These are phyloP conservation scores for Drosophila sp. DNA, from an alignment of 1,140 invertebrate genomes.

Conservation along the genomic window DNA sequence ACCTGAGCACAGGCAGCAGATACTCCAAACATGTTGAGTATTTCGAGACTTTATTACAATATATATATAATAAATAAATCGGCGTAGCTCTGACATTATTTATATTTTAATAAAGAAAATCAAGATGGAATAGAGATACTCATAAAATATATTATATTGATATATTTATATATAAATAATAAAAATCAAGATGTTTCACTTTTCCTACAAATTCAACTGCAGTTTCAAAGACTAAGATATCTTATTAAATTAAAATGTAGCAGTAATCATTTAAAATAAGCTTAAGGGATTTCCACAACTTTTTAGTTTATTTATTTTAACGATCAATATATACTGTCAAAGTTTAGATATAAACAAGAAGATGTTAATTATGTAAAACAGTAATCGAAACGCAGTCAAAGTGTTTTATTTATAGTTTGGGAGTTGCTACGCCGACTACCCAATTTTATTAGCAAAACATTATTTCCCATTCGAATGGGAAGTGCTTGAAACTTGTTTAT, in stretches of 20 bases:
- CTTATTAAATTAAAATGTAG: too few species aligned
- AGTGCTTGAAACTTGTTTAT: conserved; percentile 27
- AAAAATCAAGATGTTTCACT: too few species aligned
- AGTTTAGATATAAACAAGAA: background rate
- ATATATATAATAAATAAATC: background rate
- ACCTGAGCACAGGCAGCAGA: conserved; percentile 25
- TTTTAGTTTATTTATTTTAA: too few species aligned
- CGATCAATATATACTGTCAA: background rate
- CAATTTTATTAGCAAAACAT: conserved; percentile 15
- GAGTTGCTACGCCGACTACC: background rate
- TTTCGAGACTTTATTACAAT: background rate
- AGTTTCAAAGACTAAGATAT: too few species aligned
- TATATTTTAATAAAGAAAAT: too few species aligned
- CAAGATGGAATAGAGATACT: too few species aligned
- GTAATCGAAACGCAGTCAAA: conserved; percentile 2
- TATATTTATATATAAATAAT: too few species aligned
- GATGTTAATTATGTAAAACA: conserved; percentile 13
- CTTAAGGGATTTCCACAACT: too few species aligned
- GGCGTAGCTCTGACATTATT: background rate
- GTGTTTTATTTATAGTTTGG: background rate
- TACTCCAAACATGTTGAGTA: background rate
- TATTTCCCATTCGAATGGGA: conserved; percentile 15
- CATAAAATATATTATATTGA: too few species aligned
- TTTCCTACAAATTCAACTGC: too few species aligned
- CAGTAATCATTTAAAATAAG: too few species aligned